These are phyloP conservation scores for Dryas iulia DNA, from an alignment of 1,140 invertebrate genomes.

Conservation along the genomic window DNA sequence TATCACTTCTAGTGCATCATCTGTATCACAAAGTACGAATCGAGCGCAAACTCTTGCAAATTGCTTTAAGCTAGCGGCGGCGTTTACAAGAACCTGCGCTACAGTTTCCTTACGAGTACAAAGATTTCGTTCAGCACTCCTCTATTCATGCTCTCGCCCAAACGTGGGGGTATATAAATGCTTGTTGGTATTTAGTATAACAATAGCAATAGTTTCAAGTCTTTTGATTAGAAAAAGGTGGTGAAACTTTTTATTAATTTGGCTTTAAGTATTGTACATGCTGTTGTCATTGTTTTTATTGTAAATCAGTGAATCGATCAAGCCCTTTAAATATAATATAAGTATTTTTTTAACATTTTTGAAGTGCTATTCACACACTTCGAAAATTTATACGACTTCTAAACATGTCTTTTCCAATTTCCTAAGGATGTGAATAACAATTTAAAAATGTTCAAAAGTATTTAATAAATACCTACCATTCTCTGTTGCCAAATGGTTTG, in stretches of 20 bases:
- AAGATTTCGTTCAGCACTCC: constrained; percentile 23
- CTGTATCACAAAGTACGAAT: neutral
- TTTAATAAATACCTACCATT: too few species aligned
- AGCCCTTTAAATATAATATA: too few species aligned
- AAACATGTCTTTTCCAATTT: too few species aligned
- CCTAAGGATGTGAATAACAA: too few species aligned
- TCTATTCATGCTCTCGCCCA: constrained; percentile 1
- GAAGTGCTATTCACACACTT: too few species aligned
- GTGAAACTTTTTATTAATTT: neutral
- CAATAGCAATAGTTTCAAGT: neutral
- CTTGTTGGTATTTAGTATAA: neutral
- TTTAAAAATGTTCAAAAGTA: too few species aligned
- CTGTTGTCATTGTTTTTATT: too few species aligned
- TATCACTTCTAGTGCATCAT: neutral
- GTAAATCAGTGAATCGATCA: too few species aligned
- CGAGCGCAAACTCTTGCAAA: constrained; percentile 56
- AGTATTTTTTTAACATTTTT: too few species aligned
- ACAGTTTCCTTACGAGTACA: constrained; percentile 56
- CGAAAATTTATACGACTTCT: too few species aligned
- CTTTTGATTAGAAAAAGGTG: neutral
- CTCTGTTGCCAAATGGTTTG: too few species aligned
- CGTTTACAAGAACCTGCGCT: constrained; percentile 58
- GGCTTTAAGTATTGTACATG: too few species aligned
- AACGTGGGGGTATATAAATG: neutral
- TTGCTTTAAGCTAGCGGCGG: constrained; percentile 65